A percentile compares a stretch with the other conserved stretches of the same genome.
Evolutionary conservation across 2,888 invertebrate species (phyloP).

Genomic region (Pheosia tremula): DNA sequence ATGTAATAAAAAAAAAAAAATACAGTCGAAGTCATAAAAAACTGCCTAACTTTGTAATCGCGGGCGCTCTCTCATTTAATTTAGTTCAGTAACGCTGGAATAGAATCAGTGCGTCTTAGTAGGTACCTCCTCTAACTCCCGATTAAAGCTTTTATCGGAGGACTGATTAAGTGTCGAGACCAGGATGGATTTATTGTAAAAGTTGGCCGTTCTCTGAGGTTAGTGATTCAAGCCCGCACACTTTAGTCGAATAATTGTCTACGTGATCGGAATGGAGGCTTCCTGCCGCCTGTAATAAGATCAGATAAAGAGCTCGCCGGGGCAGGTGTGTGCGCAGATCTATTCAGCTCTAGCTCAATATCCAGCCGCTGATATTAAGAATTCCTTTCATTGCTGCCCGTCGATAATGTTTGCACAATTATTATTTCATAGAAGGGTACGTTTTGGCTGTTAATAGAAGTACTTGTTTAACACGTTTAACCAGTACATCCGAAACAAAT

Average conservation of each 20-base stretch:
- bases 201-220: conserved; percentile 81
- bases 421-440: too few species aligned
- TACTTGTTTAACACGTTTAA: too few species aligned
- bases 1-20: too few species aligned
- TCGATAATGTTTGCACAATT: too few species aligned
- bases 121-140: conserved; percentile 70
- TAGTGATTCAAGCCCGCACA: conserved; percentile 83
- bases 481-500: too few species aligned
- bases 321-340: conserved; percentile 56
- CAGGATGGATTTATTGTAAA: conserved; percentile 84
- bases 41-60: conserved; percentile 46
- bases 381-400: conserved; percentile 9
- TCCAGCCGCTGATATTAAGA: conserved; percentile 16
- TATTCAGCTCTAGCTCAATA: conserved; percentile 33
- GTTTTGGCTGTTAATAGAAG: too few species aligned
- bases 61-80: conserved; percentile 54
- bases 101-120: conserved; percentile 63
- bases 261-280: conserved; percentile 80
- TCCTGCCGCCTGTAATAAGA: conserved; percentile 76
- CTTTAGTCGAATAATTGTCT: conserved; percentile 84
- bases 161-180: conserved; percentile 83
- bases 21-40: conserved; percentile 31
- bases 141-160: conserved; percentile 83
- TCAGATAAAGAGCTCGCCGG: conserved; percentile 70
- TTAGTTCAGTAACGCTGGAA: conserved; percentile 61